phyloP scores from a whole-genome alignment of 1,140 invertebrate genomes.

The Lamellibrachia luymesi region DNA sequence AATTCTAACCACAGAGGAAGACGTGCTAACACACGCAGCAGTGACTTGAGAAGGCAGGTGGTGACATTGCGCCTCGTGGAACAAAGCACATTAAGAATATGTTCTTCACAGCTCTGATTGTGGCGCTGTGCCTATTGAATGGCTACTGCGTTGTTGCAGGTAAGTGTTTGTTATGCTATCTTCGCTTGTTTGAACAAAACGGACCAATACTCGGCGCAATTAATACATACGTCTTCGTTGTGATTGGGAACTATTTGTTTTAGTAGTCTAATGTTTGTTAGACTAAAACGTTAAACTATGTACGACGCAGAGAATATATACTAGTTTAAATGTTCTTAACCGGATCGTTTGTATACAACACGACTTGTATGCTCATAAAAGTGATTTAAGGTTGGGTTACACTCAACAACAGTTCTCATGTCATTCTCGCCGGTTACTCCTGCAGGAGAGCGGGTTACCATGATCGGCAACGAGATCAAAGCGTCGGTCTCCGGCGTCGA shows the following conservation, averaged over 20 bases:
- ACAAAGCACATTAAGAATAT: neutral
- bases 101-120: neutral
- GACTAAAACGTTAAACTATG: neutral
- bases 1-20: neutral
- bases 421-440: neutral
- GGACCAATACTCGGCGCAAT: neutral
- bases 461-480: neutral
- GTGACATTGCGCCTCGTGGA: neutral
- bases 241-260: neutral
- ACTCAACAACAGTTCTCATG: neutral
- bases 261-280: neutral
- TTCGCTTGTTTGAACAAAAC: neutral
- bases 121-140: neutral
- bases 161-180: neutral
- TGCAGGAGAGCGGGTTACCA: neutral
- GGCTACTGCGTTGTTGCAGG: neutral
- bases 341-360: neutral
- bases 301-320: neutral
- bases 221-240: neutral
- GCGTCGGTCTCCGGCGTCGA: constrained; percentile 16
- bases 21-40: neutral
- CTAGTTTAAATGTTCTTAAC: neutral
- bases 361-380: neutral
- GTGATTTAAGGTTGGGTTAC: neutral
- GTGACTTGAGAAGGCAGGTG: neutral